phyloP scores from a whole-genome alignment of 2,113 vertebrate genomes.

The Balaeniceps rex region DNA sequence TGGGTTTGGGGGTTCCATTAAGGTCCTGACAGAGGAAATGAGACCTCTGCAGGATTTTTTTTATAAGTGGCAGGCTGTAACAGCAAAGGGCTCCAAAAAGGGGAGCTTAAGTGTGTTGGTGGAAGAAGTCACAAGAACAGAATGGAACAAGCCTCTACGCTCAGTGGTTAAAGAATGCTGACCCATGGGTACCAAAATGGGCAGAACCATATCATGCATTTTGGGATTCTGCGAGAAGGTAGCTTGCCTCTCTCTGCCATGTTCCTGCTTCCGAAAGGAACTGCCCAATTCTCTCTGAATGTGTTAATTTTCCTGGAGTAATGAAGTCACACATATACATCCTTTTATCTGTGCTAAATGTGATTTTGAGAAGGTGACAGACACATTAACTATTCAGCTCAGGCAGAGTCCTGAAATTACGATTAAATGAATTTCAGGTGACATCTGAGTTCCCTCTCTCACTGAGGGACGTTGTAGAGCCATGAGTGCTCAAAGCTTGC shows the following conservation, averaged over 20 bases:
- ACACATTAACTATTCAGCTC: neutral
- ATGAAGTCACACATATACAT: neutral
- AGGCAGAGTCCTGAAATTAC: neutral
- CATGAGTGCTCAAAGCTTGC: neutral
- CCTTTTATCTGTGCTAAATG: neutral
- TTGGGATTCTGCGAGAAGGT: neutral
- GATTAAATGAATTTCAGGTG: neutral
- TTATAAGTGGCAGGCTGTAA: neutral
- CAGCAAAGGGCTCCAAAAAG: neutral
- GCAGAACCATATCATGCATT: neutral
- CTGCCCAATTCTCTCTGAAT: neutral
- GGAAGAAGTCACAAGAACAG: neutral
- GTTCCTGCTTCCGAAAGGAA: neutral
- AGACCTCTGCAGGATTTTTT: neutral
- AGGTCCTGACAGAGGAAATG: neutral
- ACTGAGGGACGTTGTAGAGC: neutral
- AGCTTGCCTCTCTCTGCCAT: neutral
- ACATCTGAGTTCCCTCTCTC: neutral
- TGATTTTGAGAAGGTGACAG: neutral
- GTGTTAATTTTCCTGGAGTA: neutral
- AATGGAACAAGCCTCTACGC: neutral
- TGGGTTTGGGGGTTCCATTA: neutral
- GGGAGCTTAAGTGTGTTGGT: neutral
- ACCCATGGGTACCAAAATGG: fast-evolving
- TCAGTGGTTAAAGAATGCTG: neutral